phyloP scores from a whole-genome alignment of 2,888 invertebrate genomes.

The Spatulosminthurus flaviceps region DNA sequence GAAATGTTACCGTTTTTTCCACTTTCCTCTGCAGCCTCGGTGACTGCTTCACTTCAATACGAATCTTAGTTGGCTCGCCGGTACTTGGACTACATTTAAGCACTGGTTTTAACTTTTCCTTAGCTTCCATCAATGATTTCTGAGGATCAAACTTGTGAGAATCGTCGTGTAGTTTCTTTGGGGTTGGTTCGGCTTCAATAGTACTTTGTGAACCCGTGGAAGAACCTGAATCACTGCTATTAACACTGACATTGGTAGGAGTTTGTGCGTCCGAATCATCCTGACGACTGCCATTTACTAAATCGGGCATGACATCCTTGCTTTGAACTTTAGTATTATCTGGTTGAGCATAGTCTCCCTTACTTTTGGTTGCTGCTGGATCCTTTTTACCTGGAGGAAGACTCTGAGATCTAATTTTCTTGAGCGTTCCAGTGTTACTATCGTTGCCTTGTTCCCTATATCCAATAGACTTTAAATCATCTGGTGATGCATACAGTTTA shows the following conservation, averaged over 20 bases:
- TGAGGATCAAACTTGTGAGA: slow-evolving; percentile 58
- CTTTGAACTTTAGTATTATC: slow-evolving; percentile 24
- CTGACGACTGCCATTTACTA: slow-evolving; percentile 45
- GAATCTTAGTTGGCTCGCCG: slow-evolving; percentile 57
- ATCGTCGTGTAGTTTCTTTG: neutral
- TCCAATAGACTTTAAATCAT: slow-evolving; percentile 80
- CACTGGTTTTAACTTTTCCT: slow-evolving; percentile 62
- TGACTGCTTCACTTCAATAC: slow-evolving; percentile 64
- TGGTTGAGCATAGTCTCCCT: slow-evolving; percentile 62
- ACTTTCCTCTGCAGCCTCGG: slow-evolving; percentile 59
- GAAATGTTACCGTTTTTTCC: slow-evolving; percentile 63
- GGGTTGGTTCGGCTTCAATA: slow-evolving; percentile 12
- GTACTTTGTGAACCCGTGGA: slow-evolving; percentile 35
- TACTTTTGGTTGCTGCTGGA: slow-evolving; percentile 34
- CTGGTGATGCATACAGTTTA: slow-evolving; percentile 88
- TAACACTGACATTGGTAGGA: slow-evolving; percentile 46
- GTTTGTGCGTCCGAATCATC: slow-evolving; percentile 41
- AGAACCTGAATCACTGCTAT: slow-evolving; percentile 37
- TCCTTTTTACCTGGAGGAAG: slow-evolving; percentile 65
- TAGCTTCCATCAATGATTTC: slow-evolving; percentile 62
- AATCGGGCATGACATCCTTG: slow-evolving; percentile 42
- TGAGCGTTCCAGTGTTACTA: slow-evolving; percentile 56
- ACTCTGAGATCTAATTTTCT: slow-evolving; percentile 64
- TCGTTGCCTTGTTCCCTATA: slow-evolving; percentile 64
- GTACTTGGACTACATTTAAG: slow-evolving; percentile 55